Conservation (phyloP, 2,113 vertebrate species). For the Oryzias celebensis region DNA sequence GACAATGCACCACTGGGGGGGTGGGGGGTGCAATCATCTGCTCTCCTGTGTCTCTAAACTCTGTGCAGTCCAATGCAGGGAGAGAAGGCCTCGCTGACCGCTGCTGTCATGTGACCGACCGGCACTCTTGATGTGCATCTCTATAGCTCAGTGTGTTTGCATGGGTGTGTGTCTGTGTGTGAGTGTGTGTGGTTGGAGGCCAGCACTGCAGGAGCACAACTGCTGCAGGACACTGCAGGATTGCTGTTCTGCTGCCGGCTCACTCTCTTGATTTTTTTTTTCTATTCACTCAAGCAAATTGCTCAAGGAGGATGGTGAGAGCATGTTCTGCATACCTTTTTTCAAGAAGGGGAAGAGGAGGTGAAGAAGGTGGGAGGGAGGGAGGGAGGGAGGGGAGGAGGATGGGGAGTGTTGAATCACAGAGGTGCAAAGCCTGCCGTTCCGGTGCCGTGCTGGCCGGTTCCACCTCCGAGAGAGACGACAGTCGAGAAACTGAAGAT, state of each 20-base stretch:
- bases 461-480: conserved; percentile 66
- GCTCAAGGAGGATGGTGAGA: conserved; percentile 67
- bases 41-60: conserved; percentile 43
- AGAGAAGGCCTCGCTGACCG: conserved; percentile 33
- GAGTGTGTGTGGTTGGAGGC: conserved; percentile 45
- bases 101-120: conserved; percentile 58
- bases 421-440: conserved; percentile 65
- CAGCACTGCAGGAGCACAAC: conserved; percentile 77
- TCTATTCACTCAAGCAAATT: conserved; percentile 65
- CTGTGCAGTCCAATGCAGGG: conserved; percentile 34
- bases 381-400: conserved; percentile 2
- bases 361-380: conserved; percentile 1
- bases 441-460: conserved; percentile 57
- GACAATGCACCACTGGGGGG: conserved; percentile 79
- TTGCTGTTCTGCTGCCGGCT: conserved; percentile 66
- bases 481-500: conserved; percentile 65
- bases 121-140: conserved; percentile 23
- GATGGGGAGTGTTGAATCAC: conserved; percentile 31
- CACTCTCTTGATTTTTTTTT: conserved; percentile 38
- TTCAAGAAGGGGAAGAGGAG: conserved; percentile 19
- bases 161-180: conserved; percentile 16
- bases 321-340: conserved; percentile 76
- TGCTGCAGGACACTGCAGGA: conserved; percentile 81
- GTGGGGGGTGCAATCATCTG: conserved; percentile 6
- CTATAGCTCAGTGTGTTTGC: conserved; percentile 9